Evolutionary conservation across 1,140 invertebrate genomes (phyloP), one percentile per base, ranked within the genome.

Genomic region (Hesperophylax magnus): DNA sequence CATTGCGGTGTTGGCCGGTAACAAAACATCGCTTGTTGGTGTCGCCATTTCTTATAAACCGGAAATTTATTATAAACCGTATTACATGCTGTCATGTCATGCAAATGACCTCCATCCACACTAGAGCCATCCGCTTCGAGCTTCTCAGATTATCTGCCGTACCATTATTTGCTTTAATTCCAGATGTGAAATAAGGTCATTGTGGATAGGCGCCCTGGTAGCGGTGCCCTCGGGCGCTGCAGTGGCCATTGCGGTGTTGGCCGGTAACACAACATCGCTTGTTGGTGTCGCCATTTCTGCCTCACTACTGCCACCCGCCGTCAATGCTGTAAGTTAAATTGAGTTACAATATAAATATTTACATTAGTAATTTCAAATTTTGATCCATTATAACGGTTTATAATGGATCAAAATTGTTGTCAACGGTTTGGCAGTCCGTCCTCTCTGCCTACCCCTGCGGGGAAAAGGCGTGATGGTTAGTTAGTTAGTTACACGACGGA

Each of bases 221-320:
- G 95, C 95, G 0, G 83, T 95, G 1, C 89, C 94, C 1, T 95
- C 94, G 1, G 94, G 94, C n/a, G 93, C 93, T 1, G 95, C 93
- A 5, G 94, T 95, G 9, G 94, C 95, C 1, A 88, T 96, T 53
- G 94, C 93, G 14, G 91, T 96, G 24, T 87, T 96, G 3, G 93
- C 94, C 8, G 91, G 92, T 22, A 95, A 96, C 87, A 91, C 93
- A 20, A 92, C 93, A 3, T 95, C 94, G 1, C 86, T 96, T 22
- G 94, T 96, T 3, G 95, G 95, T 54, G 95, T 96, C 8, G 95
- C 95, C 3, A 96, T 96, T 82, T 96, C 95, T 1, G 94, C 94
- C 0, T 96, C 95, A 0, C 86, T 96, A 9, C 87, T 96, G 17
- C 95, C 95, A 8, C 95, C 95, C 2, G 93, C 94, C 67, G 94